A percentile compares a stretch with the other conserved stretches of the same genome.
These are phyloP conservation scores for Blomia tropicalis DNA, from an alignment of 2,888 invertebrate genomes.

Conservation along the genomic window DNA sequence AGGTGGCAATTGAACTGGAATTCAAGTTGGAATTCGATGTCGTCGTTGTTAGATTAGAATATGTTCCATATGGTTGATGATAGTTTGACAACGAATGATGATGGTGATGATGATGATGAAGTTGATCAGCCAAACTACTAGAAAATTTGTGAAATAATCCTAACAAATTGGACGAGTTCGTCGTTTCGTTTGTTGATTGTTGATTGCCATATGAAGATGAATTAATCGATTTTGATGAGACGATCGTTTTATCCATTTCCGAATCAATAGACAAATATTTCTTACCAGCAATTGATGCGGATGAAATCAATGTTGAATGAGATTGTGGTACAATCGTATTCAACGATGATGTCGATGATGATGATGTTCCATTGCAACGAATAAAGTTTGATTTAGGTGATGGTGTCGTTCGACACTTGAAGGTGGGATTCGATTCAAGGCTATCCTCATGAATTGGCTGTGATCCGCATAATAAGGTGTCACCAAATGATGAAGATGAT, in stretches of 20 bases:
- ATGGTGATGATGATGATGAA: neutral
- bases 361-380: neutral
- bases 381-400: neutral
- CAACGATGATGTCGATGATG: neutral
- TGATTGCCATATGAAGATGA: neutral
- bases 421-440: neutral
- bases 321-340: neutral
- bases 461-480: neutral
- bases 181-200: neutral
- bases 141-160: slow-evolving; percentile 7
- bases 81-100: neutral
- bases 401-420: neutral
- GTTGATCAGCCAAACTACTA: neutral
- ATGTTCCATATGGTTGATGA: neutral
- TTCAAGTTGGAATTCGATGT: neutral
- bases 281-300: neutral
- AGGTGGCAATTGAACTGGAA: neutral
- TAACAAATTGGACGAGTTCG: neutral
- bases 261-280: neutral
- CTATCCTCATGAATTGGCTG: neutral
- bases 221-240: neutral
- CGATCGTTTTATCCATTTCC: neutral
- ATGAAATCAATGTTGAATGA: neutral
- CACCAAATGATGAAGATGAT: neutral
- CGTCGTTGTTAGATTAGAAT: neutral